These are phyloP conservation scores for Chitala chitala DNA, from an alignment of 2,113 vertebrate species.

Conservation along the genomic window DNA sequence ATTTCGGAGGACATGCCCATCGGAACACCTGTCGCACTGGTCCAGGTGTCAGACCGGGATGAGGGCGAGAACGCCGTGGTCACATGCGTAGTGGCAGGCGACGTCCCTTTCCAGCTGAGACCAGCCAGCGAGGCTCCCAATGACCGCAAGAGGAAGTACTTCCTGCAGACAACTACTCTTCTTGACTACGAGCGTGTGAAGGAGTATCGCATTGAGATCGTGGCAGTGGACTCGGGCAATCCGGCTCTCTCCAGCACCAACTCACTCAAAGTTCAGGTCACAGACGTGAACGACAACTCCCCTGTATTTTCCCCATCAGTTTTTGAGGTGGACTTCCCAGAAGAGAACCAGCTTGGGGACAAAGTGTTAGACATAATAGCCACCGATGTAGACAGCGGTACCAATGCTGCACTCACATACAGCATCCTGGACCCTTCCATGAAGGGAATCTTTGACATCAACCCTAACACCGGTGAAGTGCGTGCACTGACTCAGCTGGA, in stretches of 20 bases:
- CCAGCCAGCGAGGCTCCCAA: constrained; percentile 84
- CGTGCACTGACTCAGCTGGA: constrained; percentile 81
- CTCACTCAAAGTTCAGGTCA: constrained; percentile 89
- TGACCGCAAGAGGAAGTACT: constrained; percentile 93
- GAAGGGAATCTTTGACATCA: constrained; percentile 78
- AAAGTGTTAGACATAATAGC: constrained; percentile 78
- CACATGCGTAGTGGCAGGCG: constrained; percentile 89
- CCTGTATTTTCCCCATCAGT: constrained; percentile 78
- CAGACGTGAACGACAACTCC: constrained; percentile 88
- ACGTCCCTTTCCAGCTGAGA: constrained; percentile 87
- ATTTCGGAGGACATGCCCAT: constrained; percentile 92
- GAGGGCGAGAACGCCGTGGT: constrained; percentile 92
- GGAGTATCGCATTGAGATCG: constrained; percentile 90
- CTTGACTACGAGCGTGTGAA: constrained; percentile 86
- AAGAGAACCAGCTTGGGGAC: constrained; percentile 83
- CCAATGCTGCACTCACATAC: constrained; percentile 82
- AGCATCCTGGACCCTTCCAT: constrained; percentile 68
- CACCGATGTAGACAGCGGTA: constrained; percentile 82
- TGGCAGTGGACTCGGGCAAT: constrained; percentile 91
- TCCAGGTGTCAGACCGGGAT: constrained; percentile 90
- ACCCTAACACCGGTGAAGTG: constrained; percentile 75
- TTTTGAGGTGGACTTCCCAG: constrained; percentile 79
- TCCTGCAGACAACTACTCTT: constrained; percentile 85
- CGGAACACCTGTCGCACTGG: constrained; percentile 86
- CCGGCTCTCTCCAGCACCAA: constrained; percentile 94